A percentile compares a stretch with the other conserved stretches of the same genome.
These are phyloP conservation scores for Masnerella sp. DNA, from an alignment of 2,888 invertebrate genomes.

Conservation along the genomic window DNA sequence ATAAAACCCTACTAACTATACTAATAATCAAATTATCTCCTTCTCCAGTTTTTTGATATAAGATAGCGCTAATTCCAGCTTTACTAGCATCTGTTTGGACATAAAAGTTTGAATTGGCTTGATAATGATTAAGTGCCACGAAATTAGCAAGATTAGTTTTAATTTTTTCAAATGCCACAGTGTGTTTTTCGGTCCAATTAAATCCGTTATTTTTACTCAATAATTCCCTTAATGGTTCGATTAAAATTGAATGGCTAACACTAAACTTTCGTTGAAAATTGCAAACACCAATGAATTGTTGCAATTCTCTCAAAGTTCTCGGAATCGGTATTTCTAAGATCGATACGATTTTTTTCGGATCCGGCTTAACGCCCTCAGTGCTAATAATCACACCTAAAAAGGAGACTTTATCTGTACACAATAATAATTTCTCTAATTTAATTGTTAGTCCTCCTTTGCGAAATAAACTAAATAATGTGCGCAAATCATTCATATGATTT, in stretches of 20 bases:
- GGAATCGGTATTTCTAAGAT: constrained; percentile 5
- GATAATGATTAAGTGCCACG: background rate
- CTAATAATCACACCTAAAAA: constrained; percentile 18
- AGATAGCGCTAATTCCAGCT: constrained; percentile 12
- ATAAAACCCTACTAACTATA: constrained; percentile 5
- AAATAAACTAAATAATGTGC: constrained; percentile 8
- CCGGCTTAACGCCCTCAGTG: background rate
- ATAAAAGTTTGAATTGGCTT: background rate
- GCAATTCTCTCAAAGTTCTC: background rate
- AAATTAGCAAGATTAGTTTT: constrained; percentile 9
- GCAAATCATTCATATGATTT: too few relatives aligned
- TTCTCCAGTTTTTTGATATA: constrained; percentile 4
- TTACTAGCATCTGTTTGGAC: constrained; percentile 6
- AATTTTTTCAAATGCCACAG: constrained; percentile 2
- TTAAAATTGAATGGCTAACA: background rate
- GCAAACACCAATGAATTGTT: constrained; percentile 4
- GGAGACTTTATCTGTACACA: background rate
- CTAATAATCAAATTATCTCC: constrained; percentile 1
- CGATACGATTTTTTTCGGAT: constrained; percentile 4
- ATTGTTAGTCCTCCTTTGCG: constrained; percentile 11
- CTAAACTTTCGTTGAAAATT: constrained; percentile 8
- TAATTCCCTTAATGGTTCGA: constrained; percentile 10
- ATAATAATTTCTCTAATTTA: constrained; percentile 22
- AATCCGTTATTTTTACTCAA: constrained; percentile 3
- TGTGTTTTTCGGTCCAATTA: constrained; percentile 9